Percentiles rank a stretch among this genome's conserved stretches.
These are phyloP conservation scores for Drosophila serrata DNA, from an alignment of 1,140 invertebrate genomes.

Conservation along the genomic window DNA sequence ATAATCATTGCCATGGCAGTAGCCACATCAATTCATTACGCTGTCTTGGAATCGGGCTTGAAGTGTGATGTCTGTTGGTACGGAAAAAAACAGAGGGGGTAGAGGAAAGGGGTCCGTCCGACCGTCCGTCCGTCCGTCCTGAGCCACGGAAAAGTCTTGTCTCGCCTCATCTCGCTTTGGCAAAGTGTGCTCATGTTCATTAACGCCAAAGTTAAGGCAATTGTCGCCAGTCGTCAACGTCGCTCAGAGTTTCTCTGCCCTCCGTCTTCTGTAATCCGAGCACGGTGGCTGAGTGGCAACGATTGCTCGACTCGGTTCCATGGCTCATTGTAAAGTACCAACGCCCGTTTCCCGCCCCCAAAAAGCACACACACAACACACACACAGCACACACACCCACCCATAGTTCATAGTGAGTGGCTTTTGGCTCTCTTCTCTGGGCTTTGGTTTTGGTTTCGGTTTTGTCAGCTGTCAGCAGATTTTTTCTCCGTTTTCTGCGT, in stretches of 20 bases:
- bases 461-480: conserved; percentile 79
- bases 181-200: conserved; percentile 83
- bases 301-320: conserved; percentile 69
- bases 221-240: conserved; percentile 67
- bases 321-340: conserved; percentile 66
- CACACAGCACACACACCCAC: conserved; percentile 13
- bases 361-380: conserved; percentile 5
- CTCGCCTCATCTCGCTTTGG: conserved; percentile 45
- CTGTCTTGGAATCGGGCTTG: conserved; percentile 35
- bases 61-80: conserved; percentile 18
- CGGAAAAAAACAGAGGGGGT: conserved; percentile 5
- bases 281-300: conserved; percentile 30
- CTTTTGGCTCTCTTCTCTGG: conserved; percentile 13
- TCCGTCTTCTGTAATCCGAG: conserved; percentile 65
- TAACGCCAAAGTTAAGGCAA: conserved; percentile 83
- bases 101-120: conserved; percentile 3
- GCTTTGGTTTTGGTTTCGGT: conserved; percentile 61
- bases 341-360: conserved; percentile 22
- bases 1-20: conserved; percentile 41
- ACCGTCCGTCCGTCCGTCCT: conserved; percentile 10
- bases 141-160: conserved; percentile 48
- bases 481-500: conserved; percentile 59
- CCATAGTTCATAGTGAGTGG: conserved; percentile 25
- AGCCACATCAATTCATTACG: conserved; percentile 74
- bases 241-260: conserved; percentile 30